Percentiles rank a stretch among this genome's conserved stretches.
Evolutionary conservation across 2,113 vertebrate genomes (phyloP).

Genomic region (Otolemur garnettii): DNA sequence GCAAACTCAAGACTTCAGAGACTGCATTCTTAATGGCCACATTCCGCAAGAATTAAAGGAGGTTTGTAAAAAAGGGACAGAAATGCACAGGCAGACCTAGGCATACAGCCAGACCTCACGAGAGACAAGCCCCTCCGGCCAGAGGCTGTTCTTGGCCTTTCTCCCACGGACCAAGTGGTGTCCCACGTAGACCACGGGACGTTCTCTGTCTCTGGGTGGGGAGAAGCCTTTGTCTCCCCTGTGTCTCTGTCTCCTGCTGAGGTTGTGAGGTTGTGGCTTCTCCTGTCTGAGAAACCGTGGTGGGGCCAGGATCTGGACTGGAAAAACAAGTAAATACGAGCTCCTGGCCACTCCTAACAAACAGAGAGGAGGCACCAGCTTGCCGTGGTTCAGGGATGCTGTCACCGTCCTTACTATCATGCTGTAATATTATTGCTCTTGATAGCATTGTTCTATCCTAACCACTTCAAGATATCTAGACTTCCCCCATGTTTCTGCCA

Average conservation of each 20-base stretch:
- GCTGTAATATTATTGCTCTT: too few relatives aligned
- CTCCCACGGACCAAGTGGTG: not conserved
- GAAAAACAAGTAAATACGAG: not conserved
- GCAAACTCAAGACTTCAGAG: not conserved
- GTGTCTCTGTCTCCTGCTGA: too few relatives aligned
- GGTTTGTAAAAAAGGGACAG: not conserved
- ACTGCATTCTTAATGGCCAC: not conserved
- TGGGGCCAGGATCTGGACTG: not conserved
- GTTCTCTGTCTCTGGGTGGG: not conserved
- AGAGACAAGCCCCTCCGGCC: not conserved
- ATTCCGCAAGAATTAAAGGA: not conserved
- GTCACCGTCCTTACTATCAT: not conserved
- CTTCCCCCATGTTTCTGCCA: not conserved
- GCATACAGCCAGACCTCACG: not conserved
- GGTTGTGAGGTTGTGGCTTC: too few relatives aligned
- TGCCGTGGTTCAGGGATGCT: too few relatives aligned
- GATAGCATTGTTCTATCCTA: not conserved
- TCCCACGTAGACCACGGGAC: not conserved
- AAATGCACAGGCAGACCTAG: not conserved
- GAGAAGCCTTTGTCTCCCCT: not conserved
- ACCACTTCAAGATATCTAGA: not conserved
- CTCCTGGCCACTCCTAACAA: not conserved
- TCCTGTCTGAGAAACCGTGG: not conserved
- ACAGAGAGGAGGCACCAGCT: accelerated
- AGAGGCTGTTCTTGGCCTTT: not conserved